Evolutionary conservation across 1,140 invertebrate genomes (phyloP), one percentile per base, ranked within the genome.

Genomic region (Varroa destructor): DNA sequence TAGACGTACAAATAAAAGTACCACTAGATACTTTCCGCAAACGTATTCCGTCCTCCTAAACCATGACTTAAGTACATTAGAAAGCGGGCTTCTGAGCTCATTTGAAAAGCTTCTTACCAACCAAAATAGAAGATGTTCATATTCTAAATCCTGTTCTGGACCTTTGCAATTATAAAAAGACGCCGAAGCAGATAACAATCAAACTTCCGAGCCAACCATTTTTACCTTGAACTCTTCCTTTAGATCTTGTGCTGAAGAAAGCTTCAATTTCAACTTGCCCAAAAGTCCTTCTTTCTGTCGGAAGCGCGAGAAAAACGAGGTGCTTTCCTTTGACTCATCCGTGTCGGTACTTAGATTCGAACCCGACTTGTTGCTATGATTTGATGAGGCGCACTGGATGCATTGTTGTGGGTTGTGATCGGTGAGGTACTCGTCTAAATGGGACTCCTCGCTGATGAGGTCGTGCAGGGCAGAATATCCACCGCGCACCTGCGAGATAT

Each of bases 401-500:
- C 81, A 81, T 8, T 77, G 71, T 43, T 75, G 75, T 1, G 70
- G 55, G 61, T 75, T 75, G 73, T 82, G 80, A 71, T 80, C 78
- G 40, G 75, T 75, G 14, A 81, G 71, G 64, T 76, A 75, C 42
- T 73, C 70, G 71, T 74, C 72, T 74, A 75, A 61, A 71, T 75
- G 42, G 72, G 71, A 43, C 36, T 75, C 77, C 40, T 76, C 71
- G 43, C 71, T 72, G 6, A 81, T 74, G 12, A 76, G 74, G 4
- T 76, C 72, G 71, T 82, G 79, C 12, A 81, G 70, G 6, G 77
- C 76, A 75, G 87, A 85, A 83, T 95, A 98, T 10, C 95, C 95
- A 73, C 92, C 93, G 75, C 87, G 87, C 8, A 96, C 84, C 80
- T 97, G 85, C 72, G 91, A 93, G 43, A 99, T 90, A 80, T 92